Percentiles rank a stretch among this genome's conserved stretches.
These are phyloP conservation scores for Radopholus similis DNA, from an alignment of 1,140 invertebrate species.

Conservation along the genomic window DNA sequence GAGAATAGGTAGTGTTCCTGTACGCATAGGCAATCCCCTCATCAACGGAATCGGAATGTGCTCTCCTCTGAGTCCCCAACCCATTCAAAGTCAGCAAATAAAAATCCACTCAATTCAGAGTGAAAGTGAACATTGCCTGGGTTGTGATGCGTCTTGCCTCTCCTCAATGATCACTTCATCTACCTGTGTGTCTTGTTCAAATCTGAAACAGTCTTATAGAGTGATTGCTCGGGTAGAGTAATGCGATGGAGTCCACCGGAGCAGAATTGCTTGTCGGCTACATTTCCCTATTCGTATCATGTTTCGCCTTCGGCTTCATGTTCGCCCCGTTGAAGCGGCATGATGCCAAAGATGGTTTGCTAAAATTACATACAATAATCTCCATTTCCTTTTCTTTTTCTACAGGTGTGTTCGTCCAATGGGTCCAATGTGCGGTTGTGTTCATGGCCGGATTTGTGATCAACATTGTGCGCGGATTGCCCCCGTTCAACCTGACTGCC, in stretches of 20 bases:
- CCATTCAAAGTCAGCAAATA: no score
- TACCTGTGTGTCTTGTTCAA: no score
- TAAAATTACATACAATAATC: background rate
- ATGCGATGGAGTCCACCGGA: background rate
- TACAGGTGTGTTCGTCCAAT: constrained; percentile 54
- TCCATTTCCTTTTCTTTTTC: background rate
- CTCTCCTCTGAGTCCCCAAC: no score
- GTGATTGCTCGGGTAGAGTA: background rate
- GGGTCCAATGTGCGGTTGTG: constrained; percentile 50
- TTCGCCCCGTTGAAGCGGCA: constrained; percentile 44
- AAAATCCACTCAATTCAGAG: no score
- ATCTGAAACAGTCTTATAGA: no score
- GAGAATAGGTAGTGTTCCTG: no score
- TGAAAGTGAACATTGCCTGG: no score
- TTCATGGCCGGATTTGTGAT: constrained; percentile 52
- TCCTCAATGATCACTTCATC: no score
- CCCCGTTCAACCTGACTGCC: constrained; percentile 45
- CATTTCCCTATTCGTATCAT: constrained; percentile 38
- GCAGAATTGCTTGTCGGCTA: constrained; percentile 32
- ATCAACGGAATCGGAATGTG: no score
- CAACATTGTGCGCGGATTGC: constrained; percentile 45
- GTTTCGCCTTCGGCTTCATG: constrained; percentile 46
- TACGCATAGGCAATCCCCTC: no score
- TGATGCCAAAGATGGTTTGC: constrained; percentile 44
- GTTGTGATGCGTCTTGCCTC: no score